Conservation (phyloP, 2,888 invertebrate genomes). For the Volucella inflata region DNA sequence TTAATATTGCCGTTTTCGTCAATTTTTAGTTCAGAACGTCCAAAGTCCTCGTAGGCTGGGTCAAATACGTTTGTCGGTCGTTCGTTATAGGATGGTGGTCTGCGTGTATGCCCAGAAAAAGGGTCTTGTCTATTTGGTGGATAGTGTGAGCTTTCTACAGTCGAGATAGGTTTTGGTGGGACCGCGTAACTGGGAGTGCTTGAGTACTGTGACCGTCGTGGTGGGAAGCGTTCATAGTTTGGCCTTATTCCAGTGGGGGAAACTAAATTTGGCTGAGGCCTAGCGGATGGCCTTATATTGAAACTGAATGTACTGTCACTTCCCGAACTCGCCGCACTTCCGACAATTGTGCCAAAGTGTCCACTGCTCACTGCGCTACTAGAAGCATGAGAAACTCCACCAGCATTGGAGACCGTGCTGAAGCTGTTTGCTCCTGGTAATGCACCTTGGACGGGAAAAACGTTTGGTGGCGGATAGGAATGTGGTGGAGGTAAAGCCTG, state of each 20-base stretch:
- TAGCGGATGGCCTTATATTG: constrained; percentile 79
- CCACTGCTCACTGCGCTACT: constrained; percentile 80
- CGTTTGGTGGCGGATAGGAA: constrained; percentile 43
- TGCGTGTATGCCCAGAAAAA: constrained; percentile 62
- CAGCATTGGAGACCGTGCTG: constrained; percentile 69
- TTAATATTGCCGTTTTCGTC: constrained; percentile 24
- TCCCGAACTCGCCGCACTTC: constrained; percentile 80
- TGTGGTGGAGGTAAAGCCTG: no score
- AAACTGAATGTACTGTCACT: constrained; percentile 82
- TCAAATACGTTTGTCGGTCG: constrained; percentile 62
- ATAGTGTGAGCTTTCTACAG: constrained; percentile 77
- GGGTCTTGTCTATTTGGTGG: constrained; percentile 77
- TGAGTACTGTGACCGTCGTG: constrained; percentile 76
- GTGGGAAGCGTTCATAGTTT: constrained; percentile 76
- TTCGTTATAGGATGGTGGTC: constrained; percentile 52
- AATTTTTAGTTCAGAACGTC: constrained; percentile 56
- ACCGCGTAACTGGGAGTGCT: constrained; percentile 68
- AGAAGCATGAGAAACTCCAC: constrained; percentile 79
- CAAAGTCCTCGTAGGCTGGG: constrained; percentile 67
- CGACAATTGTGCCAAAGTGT: constrained; percentile 80
- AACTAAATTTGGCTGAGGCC: constrained; percentile 77
- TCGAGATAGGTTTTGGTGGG: constrained; percentile 66
- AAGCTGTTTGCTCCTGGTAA: constrained; percentile 74
- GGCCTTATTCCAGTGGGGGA: constrained; percentile 75
- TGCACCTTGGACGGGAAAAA: constrained; percentile 20